Evolutionary conservation across 1,140 invertebrate genomes (phyloP), one percentile per base, ranked within the genome.

Genomic region (Archegozetes longisetosus): DNA sequence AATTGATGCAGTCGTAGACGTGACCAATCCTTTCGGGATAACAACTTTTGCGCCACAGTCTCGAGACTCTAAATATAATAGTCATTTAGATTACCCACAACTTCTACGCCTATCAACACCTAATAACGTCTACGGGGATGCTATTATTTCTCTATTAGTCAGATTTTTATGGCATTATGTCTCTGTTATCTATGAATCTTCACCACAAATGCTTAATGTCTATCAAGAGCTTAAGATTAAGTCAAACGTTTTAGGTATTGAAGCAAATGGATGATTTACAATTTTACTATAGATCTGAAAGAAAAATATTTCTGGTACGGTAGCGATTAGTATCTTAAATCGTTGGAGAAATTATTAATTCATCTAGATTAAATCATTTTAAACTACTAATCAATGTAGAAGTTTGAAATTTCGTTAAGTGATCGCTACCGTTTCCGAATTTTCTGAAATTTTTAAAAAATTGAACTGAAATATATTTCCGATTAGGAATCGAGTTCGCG

Each of bases 81-180:
- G 68, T 53, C 61, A 54, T 13, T 60, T 55, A 25, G 64, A 66
- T 47, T 67, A 66, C 49, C 67, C 68, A 23, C 62, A 64, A 0
- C 66, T 70, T 3, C 58, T 72, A 2, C 66, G 69, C 17, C 62
- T 69, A 3, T 66, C 66, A 2, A 59, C 68, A n/a, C 62, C 67
- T 9, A 68, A 68, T 49, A 47, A 62, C 22, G 55, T 68, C 2
- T 60, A 62, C 48, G 68, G 66, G 1, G 63, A 62, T 14, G 65
- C 64, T 4, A 54, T 70, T 14, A 55, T 67, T 0, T 62, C 58
- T 12, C 47, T 70, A 17, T 28, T 69, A 24, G 51, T 62, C 14
- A 64, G 68, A 24, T 65, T 66, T 46, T 61, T 64, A 17, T 70
- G 69, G 69, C 57, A 61, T 27, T 67, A 65, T 40, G 64, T 71